Evolutionary conservation across 2,888 invertebrate species (phyloP).

Genomic region (Tenthredo distinguenda): DNA sequence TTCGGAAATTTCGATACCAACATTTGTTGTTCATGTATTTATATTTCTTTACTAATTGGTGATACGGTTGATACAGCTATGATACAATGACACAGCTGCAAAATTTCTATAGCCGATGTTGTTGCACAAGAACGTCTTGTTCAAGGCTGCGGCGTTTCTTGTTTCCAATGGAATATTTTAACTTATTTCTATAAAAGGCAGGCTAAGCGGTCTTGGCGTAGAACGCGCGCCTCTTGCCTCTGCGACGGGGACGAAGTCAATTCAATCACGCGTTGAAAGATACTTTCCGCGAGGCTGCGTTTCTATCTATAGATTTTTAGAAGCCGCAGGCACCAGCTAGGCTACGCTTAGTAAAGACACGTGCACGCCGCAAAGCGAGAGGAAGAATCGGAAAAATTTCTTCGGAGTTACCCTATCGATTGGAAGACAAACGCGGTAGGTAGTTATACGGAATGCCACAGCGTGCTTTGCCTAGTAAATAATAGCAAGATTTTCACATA

Average conservation of each 20-base stretch:
- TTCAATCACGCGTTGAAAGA: constrained; percentile 51
- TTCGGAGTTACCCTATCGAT: constrained; percentile 16
- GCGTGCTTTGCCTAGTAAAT: neutral
- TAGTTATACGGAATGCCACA: neutral
- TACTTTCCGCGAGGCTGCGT: constrained; percentile 52
- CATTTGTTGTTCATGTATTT: neutral
- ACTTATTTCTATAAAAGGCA: constrained; percentile 64
- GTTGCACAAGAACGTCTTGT: constrained; percentile 62
- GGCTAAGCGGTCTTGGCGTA: constrained; percentile 54
- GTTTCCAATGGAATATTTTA: constrained; percentile 60
- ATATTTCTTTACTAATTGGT: constrained; percentile 31
- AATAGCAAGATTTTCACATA: neutral
- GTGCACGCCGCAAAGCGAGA: constrained; percentile 30
- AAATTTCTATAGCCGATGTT: constrained; percentile 56
- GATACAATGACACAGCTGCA: constrained; percentile 59
- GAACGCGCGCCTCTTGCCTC: constrained; percentile 45
- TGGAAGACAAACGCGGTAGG: neutral
- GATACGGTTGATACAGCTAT: constrained; percentile 7
- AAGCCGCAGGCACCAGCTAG: constrained; percentile 4
- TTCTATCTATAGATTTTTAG: constrained; percentile 44
- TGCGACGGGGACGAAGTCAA: constrained; percentile 46
- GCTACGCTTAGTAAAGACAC: constrained; percentile 14
- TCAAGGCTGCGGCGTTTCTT: constrained; percentile 63
- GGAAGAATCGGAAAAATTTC: constrained; percentile 30
- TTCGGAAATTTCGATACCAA: neutral